Percentiles rank a stretch among this genome's conserved stretches.
These are phyloP conservation scores for Argyra leucocephala DNA, from an alignment of 2,888 invertebrate species.

Conservation along the genomic window DNA sequence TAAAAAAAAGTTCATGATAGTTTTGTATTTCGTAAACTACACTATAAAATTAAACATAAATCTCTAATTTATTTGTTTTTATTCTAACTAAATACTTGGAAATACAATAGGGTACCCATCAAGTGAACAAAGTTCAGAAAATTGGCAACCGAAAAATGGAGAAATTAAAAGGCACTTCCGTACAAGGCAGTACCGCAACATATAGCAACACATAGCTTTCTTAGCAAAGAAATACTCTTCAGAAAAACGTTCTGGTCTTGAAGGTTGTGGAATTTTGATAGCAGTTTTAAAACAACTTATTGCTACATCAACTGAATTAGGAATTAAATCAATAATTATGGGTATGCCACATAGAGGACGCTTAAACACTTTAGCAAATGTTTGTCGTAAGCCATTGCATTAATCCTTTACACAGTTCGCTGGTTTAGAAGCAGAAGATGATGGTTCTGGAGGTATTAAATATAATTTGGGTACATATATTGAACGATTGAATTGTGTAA, in stretches of 20 bases:
- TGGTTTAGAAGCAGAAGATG: slow-evolving; percentile 69
- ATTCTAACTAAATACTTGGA: too few relatives aligned
- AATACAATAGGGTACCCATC: too few relatives aligned
- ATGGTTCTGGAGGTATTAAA: slow-evolving; percentile 85
- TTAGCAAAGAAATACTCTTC: slow-evolving; percentile 97
- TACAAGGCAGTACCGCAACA: too few relatives aligned
- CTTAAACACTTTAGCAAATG: slow-evolving; percentile 77
- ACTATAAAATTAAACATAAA: too few relatives aligned
- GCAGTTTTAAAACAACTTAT: slow-evolving; percentile 98
- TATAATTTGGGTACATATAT: slow-evolving; percentile 86
- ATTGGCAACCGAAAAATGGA: too few relatives aligned
- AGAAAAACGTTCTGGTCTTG: slow-evolving; percentile 97
- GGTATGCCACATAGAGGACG: slow-evolving; percentile 83
- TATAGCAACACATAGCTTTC: too few relatives aligned
- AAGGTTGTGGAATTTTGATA: slow-evolving; percentile 97
- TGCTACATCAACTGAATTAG: slow-evolving; percentile 86
- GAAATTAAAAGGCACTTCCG: too few relatives aligned
- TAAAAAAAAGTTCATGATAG: too few relatives aligned
- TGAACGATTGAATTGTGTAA: slow-evolving; percentile 67
- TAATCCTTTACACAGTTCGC: slow-evolving; percentile 90
- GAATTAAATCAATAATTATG: slow-evolving; percentile 95
- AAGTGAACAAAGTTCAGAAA: too few relatives aligned
- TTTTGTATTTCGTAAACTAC: too few relatives aligned
- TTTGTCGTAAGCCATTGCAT: slow-evolving; percentile 81
- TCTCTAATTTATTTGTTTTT: too few relatives aligned